Evolutionary conservation across 2,113 vertebrate species (phyloP).

Genomic region (Heterocephalus glaber): DNA sequence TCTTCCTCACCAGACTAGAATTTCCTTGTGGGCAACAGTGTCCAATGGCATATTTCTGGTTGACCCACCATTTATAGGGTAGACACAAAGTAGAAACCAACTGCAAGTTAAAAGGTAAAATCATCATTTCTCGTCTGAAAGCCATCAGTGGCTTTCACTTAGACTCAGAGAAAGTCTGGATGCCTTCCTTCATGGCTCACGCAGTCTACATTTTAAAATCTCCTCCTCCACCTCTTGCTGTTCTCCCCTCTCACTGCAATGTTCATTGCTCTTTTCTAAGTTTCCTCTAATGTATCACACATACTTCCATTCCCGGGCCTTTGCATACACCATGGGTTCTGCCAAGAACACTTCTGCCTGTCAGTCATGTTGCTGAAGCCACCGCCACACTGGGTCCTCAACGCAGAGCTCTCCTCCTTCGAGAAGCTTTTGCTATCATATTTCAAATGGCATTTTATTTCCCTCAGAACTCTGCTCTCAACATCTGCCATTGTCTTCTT

Average conservation of each 20-base stretch:
- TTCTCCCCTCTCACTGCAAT: background rate
- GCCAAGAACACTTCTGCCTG: background rate
- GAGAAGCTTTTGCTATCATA: background rate
- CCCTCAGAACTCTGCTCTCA: background rate
- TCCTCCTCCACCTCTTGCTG: background rate
- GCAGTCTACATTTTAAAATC: background rate
- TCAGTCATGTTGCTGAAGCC: background rate
- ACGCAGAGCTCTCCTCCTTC: background rate
- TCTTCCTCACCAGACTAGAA: background rate
- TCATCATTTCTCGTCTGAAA: background rate
- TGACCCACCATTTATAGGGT: background rate
- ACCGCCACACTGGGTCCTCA: background rate
- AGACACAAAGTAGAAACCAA: background rate
- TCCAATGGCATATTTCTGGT: background rate
- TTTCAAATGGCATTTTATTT: background rate
- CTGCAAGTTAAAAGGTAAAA: background rate
- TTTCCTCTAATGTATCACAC: background rate
- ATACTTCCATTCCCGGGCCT: background rate
- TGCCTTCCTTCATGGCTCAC: background rate
- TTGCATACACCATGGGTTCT: background rate
- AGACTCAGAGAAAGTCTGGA: background rate
- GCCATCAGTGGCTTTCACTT: background rate
- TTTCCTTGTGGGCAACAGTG: background rate
- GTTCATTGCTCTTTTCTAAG: background rate
- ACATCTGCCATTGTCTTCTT: background rate